Evolutionary conservation across 2,113 vertebrate genomes (phyloP).

Genomic region (Todiramphus saurophagus): DNA sequence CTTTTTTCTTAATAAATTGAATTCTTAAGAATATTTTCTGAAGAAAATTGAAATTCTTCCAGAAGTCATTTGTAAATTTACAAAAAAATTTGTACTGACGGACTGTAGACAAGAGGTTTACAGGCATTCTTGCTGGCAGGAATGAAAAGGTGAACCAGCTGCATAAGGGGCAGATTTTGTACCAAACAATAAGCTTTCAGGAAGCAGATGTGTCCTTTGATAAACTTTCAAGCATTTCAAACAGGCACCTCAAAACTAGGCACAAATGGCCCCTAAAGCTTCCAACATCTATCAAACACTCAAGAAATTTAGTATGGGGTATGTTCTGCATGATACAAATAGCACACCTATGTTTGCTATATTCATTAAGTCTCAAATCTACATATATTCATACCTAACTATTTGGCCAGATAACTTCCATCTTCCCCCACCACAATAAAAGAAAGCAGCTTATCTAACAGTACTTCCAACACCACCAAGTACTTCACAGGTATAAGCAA

Average conservation of each 20-base stretch:
- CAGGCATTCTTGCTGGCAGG: not conserved
- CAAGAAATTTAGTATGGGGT: slow-evolving; percentile 34
- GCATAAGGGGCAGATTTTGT: not conserved
- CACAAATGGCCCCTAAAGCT: slow-evolving; percentile 46
- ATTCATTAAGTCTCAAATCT: slow-evolving; percentile 53
- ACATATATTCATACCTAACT: slow-evolving; percentile 54
- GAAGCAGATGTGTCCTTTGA: slow-evolving; percentile 34
- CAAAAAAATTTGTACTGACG: not conserved
- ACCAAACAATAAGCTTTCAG: slow-evolving; percentile 10
- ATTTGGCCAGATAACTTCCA: slow-evolving; percentile 51
- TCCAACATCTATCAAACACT: slow-evolving; percentile 31
- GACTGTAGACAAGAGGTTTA: not conserved
- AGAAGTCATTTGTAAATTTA: not conserved
- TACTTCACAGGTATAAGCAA: slow-evolving; percentile 33
- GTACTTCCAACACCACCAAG: slow-evolving; percentile 24
- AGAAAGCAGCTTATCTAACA: slow-evolving; percentile 54
- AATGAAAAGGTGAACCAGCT: slow-evolving; percentile 7
- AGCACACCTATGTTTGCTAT: slow-evolving; percentile 54
- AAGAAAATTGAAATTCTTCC: not conserved
- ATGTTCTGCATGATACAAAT: slow-evolving; percentile 61
- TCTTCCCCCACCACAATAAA: slow-evolving; percentile 33
- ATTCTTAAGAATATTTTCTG: too few species aligned
- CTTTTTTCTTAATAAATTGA: too few species aligned
- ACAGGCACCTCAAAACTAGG: slow-evolving; percentile 66
- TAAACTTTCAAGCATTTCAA: slow-evolving; percentile 64